These are phyloP conservation scores for Macrophya annulata DNA, from an alignment of 2,888 invertebrate genomes.

Conservation along the genomic window DNA sequence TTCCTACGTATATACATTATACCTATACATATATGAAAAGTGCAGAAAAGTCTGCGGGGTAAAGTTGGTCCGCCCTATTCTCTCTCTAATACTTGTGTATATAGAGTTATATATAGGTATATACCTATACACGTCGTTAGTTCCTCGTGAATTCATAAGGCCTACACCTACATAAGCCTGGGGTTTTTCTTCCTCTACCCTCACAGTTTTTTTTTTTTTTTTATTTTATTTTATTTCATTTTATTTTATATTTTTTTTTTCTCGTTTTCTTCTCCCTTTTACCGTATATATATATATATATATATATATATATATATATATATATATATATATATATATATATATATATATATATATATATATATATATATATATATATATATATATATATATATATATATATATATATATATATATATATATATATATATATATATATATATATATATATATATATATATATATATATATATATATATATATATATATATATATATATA, in stretches of 20 bases:
- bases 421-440: too few species aligned
- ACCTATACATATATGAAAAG: background rate
- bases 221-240: too few species aligned
- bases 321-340: too few species aligned
- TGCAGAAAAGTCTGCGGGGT: slow-evolving; percentile 6
- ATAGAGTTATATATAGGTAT: background rate
- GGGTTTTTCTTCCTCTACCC: slow-evolving; percentile 41
- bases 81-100: background rate
- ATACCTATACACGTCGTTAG: background rate
- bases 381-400: too few species aligned
- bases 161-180: background rate
- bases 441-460: too few species aligned
- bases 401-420: too few species aligned
- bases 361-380: too few species aligned
- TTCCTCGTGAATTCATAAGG: slow-evolving; percentile 30
- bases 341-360: too few species aligned
- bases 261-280: background rate
- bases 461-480: too few species aligned
- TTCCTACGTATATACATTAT: background rate
- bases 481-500: too few species aligned
- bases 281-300: too few species aligned
- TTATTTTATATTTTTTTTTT: background rate
- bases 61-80: background rate
- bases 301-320: too few species aligned
- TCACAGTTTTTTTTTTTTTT: slow-evolving; percentile 4